Evolutionary conservation across 2,113 vertebrate genomes (phyloP), one percentile per base, ranked within the genome.

Genomic region (Salvelinus namaycush): DNA sequence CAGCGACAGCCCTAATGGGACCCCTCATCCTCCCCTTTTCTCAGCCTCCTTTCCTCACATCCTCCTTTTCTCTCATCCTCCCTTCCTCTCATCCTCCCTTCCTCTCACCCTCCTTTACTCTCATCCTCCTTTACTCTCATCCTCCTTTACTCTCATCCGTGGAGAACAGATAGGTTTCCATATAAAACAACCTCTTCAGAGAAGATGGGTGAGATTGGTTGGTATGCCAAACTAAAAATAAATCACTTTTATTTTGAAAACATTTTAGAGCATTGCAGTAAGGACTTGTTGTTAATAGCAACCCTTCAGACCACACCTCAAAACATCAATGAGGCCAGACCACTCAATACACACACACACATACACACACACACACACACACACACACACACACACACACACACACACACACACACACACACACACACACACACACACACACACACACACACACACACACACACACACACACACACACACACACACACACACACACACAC

Each of bases 381-480:
- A 18, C 54, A 57, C 54, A 18, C 54, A 57, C 54, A 57, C 54
- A 57, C 54, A 57, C 54, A 57, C 54, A 57, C 54, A 57, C 54
- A 57, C 54, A 20, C 65, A 67, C 22, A 2, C 65, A 31, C 22
- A 3, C 22, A 31, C 22, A 1, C 22, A 67, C 65, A 14, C 65
- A 31, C 65, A 5, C 68, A 44, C 34, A 22, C 68, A 22, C 68
- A 22, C 68, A 22, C 68, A 22, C 68, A 70, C 68, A 22, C 68
- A 68, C 65, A 5, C 27, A 68, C 65, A 16, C 65, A 68, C 66
- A 31, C 65, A 68, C 65, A 68, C 27, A 20, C 26, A 67, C 24
- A 67, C 65, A 67, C 65, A 31, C 24, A 67, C 65, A 67, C 65
- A 67, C 65, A 67, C 65, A 18, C 54, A 59, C 64, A 66, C 64